phyloP scores from a whole-genome alignment of 2,113 vertebrate species.

The Nipponia nippon region DNA sequence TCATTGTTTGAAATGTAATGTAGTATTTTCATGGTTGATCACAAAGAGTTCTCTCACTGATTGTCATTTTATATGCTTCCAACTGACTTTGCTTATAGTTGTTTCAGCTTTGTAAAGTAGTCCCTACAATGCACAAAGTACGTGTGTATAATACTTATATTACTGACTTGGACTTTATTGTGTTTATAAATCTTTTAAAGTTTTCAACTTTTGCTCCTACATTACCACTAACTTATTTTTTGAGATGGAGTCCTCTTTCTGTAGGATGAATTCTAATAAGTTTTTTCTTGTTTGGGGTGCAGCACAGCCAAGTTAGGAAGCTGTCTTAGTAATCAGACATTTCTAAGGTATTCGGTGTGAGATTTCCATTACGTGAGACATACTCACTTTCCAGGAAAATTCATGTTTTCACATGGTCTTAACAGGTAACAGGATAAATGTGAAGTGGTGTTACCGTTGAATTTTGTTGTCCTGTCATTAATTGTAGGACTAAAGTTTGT shows the following conservation, averaged over 20 bases:
- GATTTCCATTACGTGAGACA: neutral
- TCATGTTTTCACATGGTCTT: neutral
- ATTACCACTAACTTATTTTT: neutral
- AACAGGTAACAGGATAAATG: neutral
- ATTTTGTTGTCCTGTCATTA: neutral
- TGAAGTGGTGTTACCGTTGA: neutral
- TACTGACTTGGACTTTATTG: neutral
- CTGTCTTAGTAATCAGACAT: neutral
- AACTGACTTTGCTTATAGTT: neutral
- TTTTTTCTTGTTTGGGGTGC: neutral
- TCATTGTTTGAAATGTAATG: neutral
- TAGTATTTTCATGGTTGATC: neutral
- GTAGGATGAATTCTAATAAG: neutral
- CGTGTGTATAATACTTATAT: neutral
- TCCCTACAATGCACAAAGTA: rapidly evolving
- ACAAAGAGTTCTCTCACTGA: neutral
- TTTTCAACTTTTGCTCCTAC: neutral
- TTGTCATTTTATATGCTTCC: neutral
- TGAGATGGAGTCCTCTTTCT: neutral
- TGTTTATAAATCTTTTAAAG: neutral
- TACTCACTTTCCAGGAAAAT: neutral
- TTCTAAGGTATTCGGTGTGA: neutral
- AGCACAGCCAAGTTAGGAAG: neutral
- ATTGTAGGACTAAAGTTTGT: neutral
- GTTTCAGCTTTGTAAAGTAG: neutral